Base-by-base conservation (phyloP, 2,888 invertebrate species). In the Craniophora ligustri region DNA sequence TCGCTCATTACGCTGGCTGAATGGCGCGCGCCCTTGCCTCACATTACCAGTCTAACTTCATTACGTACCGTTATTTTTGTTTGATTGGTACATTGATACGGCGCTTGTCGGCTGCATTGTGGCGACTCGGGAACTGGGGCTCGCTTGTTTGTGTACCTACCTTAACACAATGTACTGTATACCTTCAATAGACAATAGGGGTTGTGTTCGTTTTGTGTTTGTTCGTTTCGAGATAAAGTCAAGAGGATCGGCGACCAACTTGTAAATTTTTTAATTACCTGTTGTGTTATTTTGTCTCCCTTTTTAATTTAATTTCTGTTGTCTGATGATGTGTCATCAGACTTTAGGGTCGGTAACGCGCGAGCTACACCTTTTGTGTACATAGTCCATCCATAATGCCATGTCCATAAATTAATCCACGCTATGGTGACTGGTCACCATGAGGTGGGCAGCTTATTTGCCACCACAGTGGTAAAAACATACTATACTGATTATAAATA, bases 1-100 rank as follows among this genome's bases (percentile, higher is more conserved):
- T 56, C 35, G 41, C 67, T 68, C 67, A 58, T 68, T 70, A 68
- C 49, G 59, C 18, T 30, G 62, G 48, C 31, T 58, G 67, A 67
- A 66, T 58, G 47, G 57, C 21, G 35, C 13, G 19, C 48, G 38
- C 41, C 67, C 56, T 51, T 14, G 56, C 67, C 41, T 67, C 38
- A 41, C 55, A 56, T 67, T 56, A 70, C 54, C 21, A 30, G 46
- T 36, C 46, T 67, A 65, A 60, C 70, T 69, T 69, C 55, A 60
- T 67, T 60, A 69, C 46, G 30, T 28, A 35, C 11, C 31, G 30
- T 60, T 59, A 44, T 67, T 65, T 67, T 64, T 66, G 61, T 54
- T 40, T 18, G 48, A 38, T 47, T 21, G 35, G 31, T 44, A 32
- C 42, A 67, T 47, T 63, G 67, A 61, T 66, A 54, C 47, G 46